Base-by-base conservation (phyloP, 2,888 invertebrate genomes). In the Drosophila greeni region DNA sequence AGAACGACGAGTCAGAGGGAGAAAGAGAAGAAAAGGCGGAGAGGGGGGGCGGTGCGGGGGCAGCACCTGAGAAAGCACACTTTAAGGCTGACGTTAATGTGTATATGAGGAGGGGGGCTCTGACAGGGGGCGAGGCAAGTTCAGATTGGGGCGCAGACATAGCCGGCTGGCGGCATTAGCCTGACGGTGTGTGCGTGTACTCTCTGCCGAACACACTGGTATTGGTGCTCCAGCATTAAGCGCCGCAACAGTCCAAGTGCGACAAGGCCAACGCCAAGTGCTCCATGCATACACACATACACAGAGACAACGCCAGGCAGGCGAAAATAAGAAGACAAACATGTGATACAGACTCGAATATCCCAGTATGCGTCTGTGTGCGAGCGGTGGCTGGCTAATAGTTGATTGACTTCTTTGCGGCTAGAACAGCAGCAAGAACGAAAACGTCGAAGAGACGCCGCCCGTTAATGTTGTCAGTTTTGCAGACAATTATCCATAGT, bases 281-380 rank as follows among this genome's bases (percentile, higher is more conserved):
- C 45, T 83, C 64, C 39, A 56, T 18, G 40, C 34, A 42, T 29
- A 57, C 61, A 81, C 65, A 69, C 39, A 64, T 52, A 66, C 64
- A 72, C 68, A 64, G 36, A 33, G 56, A 53, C 49, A 70, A 66
- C 60, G 18, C 47, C 67, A 72, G 72, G 72, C 73, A 82, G 70
- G 82, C 76, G 67, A 82, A 84, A 86, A 75, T 80, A 85, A 84
- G 85, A 86, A 76, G 82, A 78, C 78, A 82, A 82, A 82, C 82
- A 86, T 85, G 80, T 83, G 84, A 85, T 84, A 85, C 78, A 85
- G 82, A 82, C 83, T 82, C 72, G 68, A 59, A 74, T 33, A 23
- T 55, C 40, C 45, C 45, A 57, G 20, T 47, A 43, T 43, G 53
- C 58, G 31, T 68, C 34, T 58, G 52, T 66, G 56, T 68, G 66